Conservation (phyloP, 92 coral and sea anemone species). For the Ricordea florida region DNA sequence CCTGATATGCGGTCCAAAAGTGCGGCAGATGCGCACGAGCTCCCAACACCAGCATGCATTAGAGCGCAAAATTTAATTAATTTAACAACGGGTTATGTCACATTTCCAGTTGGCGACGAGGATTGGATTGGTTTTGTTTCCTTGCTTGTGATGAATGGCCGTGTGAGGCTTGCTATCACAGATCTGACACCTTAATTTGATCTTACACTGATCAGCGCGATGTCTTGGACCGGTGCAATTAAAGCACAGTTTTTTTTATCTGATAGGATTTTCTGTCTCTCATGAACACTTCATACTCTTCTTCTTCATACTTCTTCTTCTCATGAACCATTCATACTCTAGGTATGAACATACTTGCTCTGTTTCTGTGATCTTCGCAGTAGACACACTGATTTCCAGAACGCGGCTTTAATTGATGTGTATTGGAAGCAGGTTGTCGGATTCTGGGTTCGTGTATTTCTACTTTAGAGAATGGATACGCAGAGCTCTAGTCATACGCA, state of each 20-base stretch:
- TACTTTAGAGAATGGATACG: too few species aligned
- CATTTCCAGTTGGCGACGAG: not conserved
- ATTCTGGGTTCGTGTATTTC: too few species aligned
- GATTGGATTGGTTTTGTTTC: not conserved
- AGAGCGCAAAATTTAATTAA: conserved; percentile 9
- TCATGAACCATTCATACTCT: too few species aligned
- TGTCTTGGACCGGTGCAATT: conserved; percentile 60
- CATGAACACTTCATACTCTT: conserved; percentile 10
- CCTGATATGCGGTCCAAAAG: conserved; percentile 8
- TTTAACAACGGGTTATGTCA: conserved; percentile 7
- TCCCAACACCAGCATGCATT: conserved; percentile 5
- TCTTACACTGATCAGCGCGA: conserved; percentile 61
- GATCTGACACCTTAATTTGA: conserved; percentile 50
- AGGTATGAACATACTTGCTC: not conserved
- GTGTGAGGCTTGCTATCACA: conserved; percentile 61
- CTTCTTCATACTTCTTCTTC: too few species aligned
- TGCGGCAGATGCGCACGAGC: conserved; percentile 13
- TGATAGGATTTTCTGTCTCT: conserved; percentile 50
- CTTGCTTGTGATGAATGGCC: conserved; percentile 47
- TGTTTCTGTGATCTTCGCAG: not conserved
- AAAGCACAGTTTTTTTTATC: conserved; percentile 48
- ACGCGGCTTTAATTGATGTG: not conserved
- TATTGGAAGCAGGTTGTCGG: not conserved
- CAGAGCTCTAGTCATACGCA: too few species aligned
- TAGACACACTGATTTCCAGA: conserved; percentile 2